Base-by-base conservation (phyloP, 2,113 vertebrate genomes). In the Apodemus speciosus region DNA sequence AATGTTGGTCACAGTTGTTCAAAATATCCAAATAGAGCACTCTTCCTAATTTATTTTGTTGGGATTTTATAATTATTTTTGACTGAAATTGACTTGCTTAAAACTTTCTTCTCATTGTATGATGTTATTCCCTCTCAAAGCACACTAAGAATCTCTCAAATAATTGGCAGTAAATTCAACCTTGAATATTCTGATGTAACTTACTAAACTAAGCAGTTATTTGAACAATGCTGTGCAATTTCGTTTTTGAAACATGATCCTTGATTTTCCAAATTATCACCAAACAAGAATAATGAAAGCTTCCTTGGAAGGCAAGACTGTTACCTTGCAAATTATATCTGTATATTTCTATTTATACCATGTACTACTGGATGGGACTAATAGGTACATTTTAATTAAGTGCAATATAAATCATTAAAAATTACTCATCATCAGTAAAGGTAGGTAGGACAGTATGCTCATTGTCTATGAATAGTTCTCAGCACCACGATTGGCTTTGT, bases 311-410 rank as follows among this genome's bases (percentile, higher is more conserved):
- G 4, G 32, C 18, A 72, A 53, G 16, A 66, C 27, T 68, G 1
- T 51, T 49, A 40, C 20, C 32, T 93, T 84, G 2, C 79, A 90
- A 88, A 83, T 62, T 10, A 32, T 60, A 6, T 60, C 15, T 25
- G 0, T 23, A 4, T 15, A 2, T 80, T 25, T 46, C 7, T 38
- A 46, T 40, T 62, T 53, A 0, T 11, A 1, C 7, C 46, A 35
- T 51, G 0, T 23, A 0, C 18, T 69, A 35, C 16, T 71, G 69
- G 4, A 38, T 77, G 23, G 2, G 46, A 0, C 15, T 46, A 0
- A 14, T 71, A 18, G 13, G 25, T 58, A 10, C 62, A 73, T 20
- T 35, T 71, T 15, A 85, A 14, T 58, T 10, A 56, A 53, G 80
- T 7, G 1, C 51, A 68, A 10, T 62, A 27, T 62, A 62, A 62